Conservation (phyloP, 2,113 vertebrate species). For the Vulpes ferrilata region DNA sequence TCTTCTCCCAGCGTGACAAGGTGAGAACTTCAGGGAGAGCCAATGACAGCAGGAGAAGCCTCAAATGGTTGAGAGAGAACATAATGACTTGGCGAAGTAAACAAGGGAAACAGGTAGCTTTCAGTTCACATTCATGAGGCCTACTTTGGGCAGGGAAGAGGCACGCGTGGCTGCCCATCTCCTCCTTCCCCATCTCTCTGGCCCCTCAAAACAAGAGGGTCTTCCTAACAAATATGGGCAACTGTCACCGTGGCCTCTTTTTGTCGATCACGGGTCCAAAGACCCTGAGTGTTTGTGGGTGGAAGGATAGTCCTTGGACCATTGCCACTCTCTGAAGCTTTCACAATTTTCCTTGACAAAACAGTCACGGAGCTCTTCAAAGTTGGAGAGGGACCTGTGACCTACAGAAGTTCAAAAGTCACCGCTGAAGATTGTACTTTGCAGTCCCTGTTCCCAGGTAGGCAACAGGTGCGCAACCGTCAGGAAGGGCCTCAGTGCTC, state of each 20-base stretch:
- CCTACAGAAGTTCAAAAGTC: not conserved
- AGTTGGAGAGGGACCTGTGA: not conserved
- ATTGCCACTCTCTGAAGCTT: not conserved
- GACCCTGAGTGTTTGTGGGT: not conserved
- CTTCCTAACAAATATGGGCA: not conserved
- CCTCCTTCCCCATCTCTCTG: fast-evolving
- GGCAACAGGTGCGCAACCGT: fast-evolving
- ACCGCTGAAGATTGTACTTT: not conserved
- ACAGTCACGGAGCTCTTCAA: not conserved
- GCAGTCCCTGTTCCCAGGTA: not conserved
- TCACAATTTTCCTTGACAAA: not conserved
- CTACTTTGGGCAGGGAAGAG: not conserved
- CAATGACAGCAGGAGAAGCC: constrained; percentile 66
- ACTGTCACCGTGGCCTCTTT: not conserved
- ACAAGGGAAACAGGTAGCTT: constrained; percentile 9
- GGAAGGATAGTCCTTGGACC: not conserved
- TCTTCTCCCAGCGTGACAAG: constrained; percentile 45
- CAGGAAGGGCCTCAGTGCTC: not conserved
- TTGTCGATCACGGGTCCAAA: not conserved
- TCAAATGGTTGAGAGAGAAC: not conserved
- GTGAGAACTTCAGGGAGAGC: constrained; percentile 52
- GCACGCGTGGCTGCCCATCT: not conserved
- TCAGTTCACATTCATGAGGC: not conserved
- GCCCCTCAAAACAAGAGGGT: fast-evolving
- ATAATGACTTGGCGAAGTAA: constrained; percentile 19